Evolutionary conservation across 2,888 invertebrate genomes (phyloP).

Genomic region (Siphonodentalium dalli): DNA sequence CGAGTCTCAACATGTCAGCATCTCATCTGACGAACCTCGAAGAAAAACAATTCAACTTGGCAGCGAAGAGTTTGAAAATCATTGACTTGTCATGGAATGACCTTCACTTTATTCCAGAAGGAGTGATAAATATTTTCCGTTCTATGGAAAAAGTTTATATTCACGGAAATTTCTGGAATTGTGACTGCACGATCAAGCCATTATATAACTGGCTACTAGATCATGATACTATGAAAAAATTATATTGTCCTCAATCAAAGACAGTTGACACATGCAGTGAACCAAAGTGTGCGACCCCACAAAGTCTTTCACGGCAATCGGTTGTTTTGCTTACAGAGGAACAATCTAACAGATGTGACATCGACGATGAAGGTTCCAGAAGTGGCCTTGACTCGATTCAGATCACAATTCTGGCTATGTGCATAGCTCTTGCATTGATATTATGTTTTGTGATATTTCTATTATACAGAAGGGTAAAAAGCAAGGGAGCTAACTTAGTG

Average conservation of each 20-base stretch:
- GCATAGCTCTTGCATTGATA: too few relatives aligned
- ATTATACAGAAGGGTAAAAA: too few relatives aligned
- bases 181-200: slow-evolving; percentile 33
- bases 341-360: too few relatives aligned
- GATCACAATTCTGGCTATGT: too few relatives aligned
- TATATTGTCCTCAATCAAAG: slow-evolving; percentile 21
- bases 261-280: too few relatives aligned
- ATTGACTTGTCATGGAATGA: slow-evolving; percentile 34
- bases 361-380: too few relatives aligned
- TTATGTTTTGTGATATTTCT: too few relatives aligned
- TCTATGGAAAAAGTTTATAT: slow-evolving; percentile 19
- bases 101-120: slow-evolving; percentile 22
- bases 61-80: slow-evolving; percentile 16
- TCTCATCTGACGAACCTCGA: slow-evolving; percentile 23
- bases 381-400: too few relatives aligned
- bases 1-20: slow-evolving; percentile 30
- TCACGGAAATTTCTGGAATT: slow-evolving; percentile 31
- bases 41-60: slow-evolving; percentile 9
- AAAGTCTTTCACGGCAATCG: too few relatives aligned
- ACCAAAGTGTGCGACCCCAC: too few relatives aligned
- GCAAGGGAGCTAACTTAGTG: too few relatives aligned
- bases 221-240: slow-evolving; percentile 1
- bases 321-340: too few relatives aligned
- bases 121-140: slow-evolving; percentile 16
- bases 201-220: slow-evolving; percentile 31